A percentile compares a stretch with the other conserved stretches of the same genome.
phyloP scores from a whole-genome alignment of 2,113 vertebrate species.

The Rhea pennata region DNA sequence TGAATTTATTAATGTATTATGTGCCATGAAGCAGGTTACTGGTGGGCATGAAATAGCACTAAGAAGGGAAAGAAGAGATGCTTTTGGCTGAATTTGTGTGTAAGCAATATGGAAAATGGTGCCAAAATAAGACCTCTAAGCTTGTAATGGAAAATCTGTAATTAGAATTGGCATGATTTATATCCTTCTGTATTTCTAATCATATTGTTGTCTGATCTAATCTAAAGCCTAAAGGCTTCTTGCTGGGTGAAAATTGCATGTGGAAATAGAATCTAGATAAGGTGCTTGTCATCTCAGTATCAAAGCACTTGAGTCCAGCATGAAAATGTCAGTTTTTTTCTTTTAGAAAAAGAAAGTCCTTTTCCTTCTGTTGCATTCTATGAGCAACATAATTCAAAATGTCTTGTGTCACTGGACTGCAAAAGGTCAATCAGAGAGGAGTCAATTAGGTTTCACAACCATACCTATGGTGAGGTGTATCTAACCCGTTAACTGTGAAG shows the following conservation, averaged over 20 bases:
- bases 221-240: neutral
- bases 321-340: neutral
- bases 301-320: neutral
- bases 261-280: slow-evolving; percentile 22
- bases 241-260: slow-evolving; percentile 34
- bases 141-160: neutral
- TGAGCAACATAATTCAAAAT: neutral
- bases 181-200: neutral
- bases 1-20: neutral
- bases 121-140: neutral
- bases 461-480: fast-evolving
- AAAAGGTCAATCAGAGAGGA: neutral
- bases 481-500: fast-evolving
- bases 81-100: neutral
- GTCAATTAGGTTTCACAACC: neutral
- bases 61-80: neutral
- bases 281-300: neutral
- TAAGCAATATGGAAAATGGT: neutral
- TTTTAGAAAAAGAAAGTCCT: neutral
- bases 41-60: neutral
- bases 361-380: neutral
- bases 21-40: neutral
- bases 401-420: neutral
- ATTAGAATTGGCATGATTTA: neutral
- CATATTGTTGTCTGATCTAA: neutral